Base-by-base conservation (phyloP, 2,888 invertebrate species). In the Acleris laterana region DNA sequence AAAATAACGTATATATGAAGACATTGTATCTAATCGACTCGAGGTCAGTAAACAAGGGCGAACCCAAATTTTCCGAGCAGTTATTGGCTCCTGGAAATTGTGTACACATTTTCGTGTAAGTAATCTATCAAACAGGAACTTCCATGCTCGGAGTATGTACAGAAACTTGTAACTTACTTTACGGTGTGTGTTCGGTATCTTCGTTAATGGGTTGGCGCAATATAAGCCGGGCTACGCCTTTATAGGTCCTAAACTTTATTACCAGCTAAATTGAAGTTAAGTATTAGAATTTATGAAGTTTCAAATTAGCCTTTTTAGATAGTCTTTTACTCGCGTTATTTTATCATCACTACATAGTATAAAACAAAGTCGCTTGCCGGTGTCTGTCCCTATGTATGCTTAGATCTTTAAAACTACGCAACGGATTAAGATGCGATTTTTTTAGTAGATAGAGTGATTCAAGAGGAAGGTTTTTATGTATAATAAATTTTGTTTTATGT, bases 31-130 rank as follows among this genome's bases (percentile, higher is more conserved):
- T 49, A 53, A 61, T 57, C 51, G 60, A 55, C 74, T 74, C 68
- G 76, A 77, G 78, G 80, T 79, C 75, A 73, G 80, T 79, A 77
- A 79, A 77, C 74, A 77, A 72, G 68, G 69, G 67, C 46, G 57
- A 46, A 25, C 57, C 68, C 71, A 22, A 50, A 57, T 57, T 62
- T 62, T 32, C 60, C 44, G 44, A 61, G 49, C 32, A 48, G 44
- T 65, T 56, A 56, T 65, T 61, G 50, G 19, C n/a, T 56, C 32
- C 19, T 42, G 65, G 55, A 60, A 56, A 51, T 49, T 60, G 53
- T 60, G 51, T 9, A 32, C 25, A n/a, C 38, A 48, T 13, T 57
- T 58, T 51, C 16, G 17, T 19, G 52, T 63, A 58, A 58, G 52
- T 63, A 58, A 58, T 62, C 51, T 58, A 51, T 63, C 63, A 48